Evolutionary conservation across 2,888 invertebrate genomes (phyloP), one percentile per base, ranked within the genome.

Genomic region (Autographa pulchrina): DNA sequence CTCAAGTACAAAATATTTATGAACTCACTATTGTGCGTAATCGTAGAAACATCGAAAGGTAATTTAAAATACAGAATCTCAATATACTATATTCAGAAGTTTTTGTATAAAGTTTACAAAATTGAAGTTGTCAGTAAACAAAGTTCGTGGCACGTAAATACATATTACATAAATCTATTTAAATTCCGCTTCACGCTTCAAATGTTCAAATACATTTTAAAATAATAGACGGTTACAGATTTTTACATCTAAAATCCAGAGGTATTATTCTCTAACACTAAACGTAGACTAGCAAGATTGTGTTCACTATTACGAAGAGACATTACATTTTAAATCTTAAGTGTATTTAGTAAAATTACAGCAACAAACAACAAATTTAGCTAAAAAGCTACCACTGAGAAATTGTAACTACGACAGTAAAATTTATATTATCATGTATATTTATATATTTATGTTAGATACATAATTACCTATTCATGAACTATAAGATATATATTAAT

Each of bases 211-310:
- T n/a, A 62, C 56, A 70, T 74, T 41, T 66, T 73, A 78, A 78
- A 69, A 31, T 70, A 70, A 65, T 72, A 70, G 70, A 76, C 75
- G 72, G 70, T 81, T 80, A 80, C 75, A 80, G 74, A 71, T 78
- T 75, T 76, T 76, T 82, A 85, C 75, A 78, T 83, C 87, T 90
- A 90, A 85, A 84, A 86, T 88, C 85, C 90, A 92, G 94, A 94
- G 94, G 94, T 94, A 94, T 92, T 88, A 88, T 87, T 89, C 80
- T 81, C 76, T 85, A 75, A 81, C 88, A 88, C 90, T 92, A 92
- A 81, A 87, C 85, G 81, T 91, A 93, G 94, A 95, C 94, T 95
- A 94, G 94, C 92, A 88, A 89, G 88, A 90, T 90, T 92, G 90
- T 93, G 91, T 92, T 92, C 90, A 86, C 89, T 91, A 89, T 88